These are phyloP conservation scores for Gallirallus australis DNA, from an alignment of 2,797 vertebrate species.

Conservation along the genomic window DNA sequence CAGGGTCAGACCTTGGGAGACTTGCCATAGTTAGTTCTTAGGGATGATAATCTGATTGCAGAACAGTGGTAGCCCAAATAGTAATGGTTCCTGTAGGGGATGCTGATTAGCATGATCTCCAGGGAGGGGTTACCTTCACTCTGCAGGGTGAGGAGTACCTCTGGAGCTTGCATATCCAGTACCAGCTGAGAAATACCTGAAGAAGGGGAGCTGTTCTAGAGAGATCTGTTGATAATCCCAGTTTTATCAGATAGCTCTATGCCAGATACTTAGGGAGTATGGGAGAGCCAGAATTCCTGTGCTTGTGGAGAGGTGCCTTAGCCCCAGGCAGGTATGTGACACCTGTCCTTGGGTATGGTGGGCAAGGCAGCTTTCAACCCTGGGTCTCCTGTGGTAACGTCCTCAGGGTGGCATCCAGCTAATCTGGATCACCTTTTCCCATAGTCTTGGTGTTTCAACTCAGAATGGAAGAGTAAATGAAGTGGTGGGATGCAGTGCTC, in stretches of 20 bases:
- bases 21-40: background rate
- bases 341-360: background rate
- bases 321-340: background rate
- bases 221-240: background rate
- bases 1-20: background rate
- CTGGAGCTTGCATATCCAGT: background rate
- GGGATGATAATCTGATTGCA: background rate
- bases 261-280: background rate
- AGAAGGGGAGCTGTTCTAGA: background rate
- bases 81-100: background rate
- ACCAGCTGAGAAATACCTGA: background rate
- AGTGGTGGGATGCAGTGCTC: rapidly evolving
- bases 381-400: background rate
- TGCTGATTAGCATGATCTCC: background rate
- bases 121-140: background rate
- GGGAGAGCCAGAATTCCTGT: background rate
- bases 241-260: background rate
- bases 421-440: background rate
- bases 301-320: background rate
- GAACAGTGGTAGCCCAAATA: background rate
- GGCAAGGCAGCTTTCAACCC: background rate
- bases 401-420: rapidly evolving
- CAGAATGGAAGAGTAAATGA: background rate
- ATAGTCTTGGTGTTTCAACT: background rate
- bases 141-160: background rate